These are phyloP conservation scores for Trichomalopsis sarcophagae DNA, from an alignment of 1,140 invertebrate genomes.

Conservation along the genomic window DNA sequence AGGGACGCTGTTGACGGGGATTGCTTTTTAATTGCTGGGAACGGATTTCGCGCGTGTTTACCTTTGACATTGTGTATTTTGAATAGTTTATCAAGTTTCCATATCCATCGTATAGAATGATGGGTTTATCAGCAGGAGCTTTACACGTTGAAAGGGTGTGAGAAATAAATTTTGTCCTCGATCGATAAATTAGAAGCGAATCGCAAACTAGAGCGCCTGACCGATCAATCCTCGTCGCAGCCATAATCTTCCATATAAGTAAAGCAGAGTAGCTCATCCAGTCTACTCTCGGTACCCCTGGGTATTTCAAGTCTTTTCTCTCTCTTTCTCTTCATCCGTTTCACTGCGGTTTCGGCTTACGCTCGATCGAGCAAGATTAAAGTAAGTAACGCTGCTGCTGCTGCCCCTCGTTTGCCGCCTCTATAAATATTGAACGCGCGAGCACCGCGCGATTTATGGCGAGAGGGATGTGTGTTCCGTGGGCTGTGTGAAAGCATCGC, in stretches of 20 bases:
- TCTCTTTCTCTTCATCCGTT: constrained; percentile 23
- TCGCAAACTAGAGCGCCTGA: not conserved
- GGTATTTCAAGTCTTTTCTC: constrained; percentile 29
- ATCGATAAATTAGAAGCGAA: not conserved
- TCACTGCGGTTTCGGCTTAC: constrained; percentile 33
- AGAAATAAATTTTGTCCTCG: too few species aligned
- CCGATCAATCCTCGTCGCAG: constrained; percentile 12
- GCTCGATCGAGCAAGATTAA: constrained; percentile 47
- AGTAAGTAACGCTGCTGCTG: constrained; percentile 24
- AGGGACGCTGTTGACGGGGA: not conserved
- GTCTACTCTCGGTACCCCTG: not conserved
- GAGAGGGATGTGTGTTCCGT: not conserved
- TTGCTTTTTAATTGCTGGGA: not conserved
- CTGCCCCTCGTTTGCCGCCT: constrained; percentile 6
- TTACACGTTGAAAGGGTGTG: too few species aligned
- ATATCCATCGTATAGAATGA: too few species aligned
- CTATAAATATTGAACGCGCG: constrained; percentile 47
- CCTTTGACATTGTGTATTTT: not conserved
- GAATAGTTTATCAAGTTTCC: too few species aligned
- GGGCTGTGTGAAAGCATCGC: not conserved
- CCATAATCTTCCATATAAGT: constrained; percentile 33
- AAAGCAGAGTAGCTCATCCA: not conserved
- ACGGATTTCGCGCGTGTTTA: not conserved
- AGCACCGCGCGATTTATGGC: constrained; percentile 35
- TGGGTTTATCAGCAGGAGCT: too few species aligned